A percentile compares a stretch with the other conserved stretches of the same genome.
These are phyloP conservation scores for Troides helena DNA, from an alignment of 2,888 invertebrate genomes.

Conservation along the genomic window DNA sequence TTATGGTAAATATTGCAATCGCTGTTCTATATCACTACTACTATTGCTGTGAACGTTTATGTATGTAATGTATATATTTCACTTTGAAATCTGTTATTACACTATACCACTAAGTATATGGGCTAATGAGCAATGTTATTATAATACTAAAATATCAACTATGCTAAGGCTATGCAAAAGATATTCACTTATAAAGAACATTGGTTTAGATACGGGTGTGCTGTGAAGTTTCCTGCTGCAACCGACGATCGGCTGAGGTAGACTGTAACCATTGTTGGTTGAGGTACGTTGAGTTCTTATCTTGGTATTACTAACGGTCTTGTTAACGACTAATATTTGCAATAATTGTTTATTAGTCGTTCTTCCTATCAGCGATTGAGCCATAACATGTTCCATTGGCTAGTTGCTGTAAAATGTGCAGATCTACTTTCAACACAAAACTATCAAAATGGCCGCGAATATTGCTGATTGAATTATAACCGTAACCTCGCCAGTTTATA, in stretches of 20 bases:
- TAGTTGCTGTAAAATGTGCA: too few species aligned
- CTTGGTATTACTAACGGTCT: too few species aligned
- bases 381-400: too few species aligned
- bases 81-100: conserved; percentile 3
- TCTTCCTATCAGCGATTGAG: too few species aligned
- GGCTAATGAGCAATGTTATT: conserved; percentile 27
- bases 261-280: conserved; percentile 2
- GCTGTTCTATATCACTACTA: conserved; percentile 9
- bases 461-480: not conserved
- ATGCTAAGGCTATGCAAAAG: conserved; percentile 21
- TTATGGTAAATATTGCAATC: conserved; percentile 13
- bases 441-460: not conserved
- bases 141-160: conserved; percentile 19
- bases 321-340: too few species aligned
- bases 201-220: conserved; percentile 17
- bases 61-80: conserved; percentile 5
- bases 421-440: too few species aligned
- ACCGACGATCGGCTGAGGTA: conserved; percentile 25
- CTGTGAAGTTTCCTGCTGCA: conserved; percentile 9
- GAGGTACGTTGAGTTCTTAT: not conserved
- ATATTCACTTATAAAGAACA: conserved; percentile 14
- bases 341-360: too few species aligned
- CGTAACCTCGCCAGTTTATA: not conserved
- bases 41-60: not conserved
- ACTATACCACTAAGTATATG: conserved; percentile 18